Conservation (phyloP, 1,140 invertebrate genomes). For the Pogonomyrmex californicus region DNA sequence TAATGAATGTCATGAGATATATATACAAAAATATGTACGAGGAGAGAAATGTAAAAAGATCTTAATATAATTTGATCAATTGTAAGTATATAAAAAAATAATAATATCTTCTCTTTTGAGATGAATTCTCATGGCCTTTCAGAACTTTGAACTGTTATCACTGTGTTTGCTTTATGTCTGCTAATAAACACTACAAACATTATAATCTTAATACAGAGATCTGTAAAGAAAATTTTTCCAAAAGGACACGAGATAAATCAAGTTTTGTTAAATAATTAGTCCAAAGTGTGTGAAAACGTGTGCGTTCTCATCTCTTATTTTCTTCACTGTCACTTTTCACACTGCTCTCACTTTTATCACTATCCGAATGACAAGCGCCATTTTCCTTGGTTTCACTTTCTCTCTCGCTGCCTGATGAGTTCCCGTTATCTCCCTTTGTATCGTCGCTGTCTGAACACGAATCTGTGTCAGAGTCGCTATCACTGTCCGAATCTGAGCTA, state of each 20-base stretch:
- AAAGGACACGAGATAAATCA: neutral
- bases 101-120: slow-evolving; percentile 22
- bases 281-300: neutral
- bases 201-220: neutral
- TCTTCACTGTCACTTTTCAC: slow-evolving; percentile 82
- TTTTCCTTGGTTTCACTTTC: slow-evolving; percentile 80
- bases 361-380: slow-evolving; percentile 77
- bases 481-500: slow-evolving; percentile 84
- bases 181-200: neutral
- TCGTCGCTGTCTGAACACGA: slow-evolving; percentile 81
- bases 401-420: slow-evolving; percentile 71
- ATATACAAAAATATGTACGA: slow-evolving; percentile 10
- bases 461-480: slow-evolving; percentile 83
- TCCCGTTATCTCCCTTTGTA: slow-evolving; percentile 69
- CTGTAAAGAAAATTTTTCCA: neutral
- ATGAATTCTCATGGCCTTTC: neutral
- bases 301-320: slow-evolving; percentile 67
- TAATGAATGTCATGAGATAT: slow-evolving; percentile 1
- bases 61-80: neutral
- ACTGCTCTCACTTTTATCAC: slow-evolving; percentile 79
- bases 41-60: neutral
- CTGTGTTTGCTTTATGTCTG: neutral
- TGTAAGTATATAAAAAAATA: slow-evolving; percentile 52
- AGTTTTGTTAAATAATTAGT: slow-evolving; percentile 37
- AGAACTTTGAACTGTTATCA: neutral